Percentiles rank a stretch among this genome's conserved stretches.
Conservation (phyloP, 1,140 invertebrate species). For the Solenopsis fugax region DNA sequence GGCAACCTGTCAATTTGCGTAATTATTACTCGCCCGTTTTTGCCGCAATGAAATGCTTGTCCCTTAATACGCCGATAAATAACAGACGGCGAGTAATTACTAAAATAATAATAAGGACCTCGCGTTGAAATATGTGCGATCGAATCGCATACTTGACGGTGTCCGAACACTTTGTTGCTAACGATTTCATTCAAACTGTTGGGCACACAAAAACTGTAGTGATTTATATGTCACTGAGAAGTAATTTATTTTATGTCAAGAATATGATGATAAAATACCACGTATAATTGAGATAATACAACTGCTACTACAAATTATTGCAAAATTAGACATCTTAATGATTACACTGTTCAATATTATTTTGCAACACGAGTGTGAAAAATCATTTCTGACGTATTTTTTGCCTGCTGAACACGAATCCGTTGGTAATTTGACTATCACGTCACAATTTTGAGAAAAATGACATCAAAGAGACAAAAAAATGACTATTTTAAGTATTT, state of each 20-base stretch:
- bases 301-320: not conserved
- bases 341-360: not conserved
- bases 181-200: constrained; percentile 36
- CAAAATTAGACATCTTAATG: constrained; percentile 18
- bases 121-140: constrained; percentile 48
- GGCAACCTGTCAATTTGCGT: constrained; percentile 72
- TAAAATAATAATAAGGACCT: constrained; percentile 58
- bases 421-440: too few species aligned
- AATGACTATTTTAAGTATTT: too few species aligned
- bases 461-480: too few species aligned
- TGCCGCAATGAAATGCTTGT: constrained; percentile 52
- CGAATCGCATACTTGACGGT: constrained; percentile 47
- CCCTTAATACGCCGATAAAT: constrained; percentile 65
- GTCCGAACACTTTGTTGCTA: constrained; percentile 13
- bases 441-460: too few species aligned
- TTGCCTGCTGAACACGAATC: too few species aligned
- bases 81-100: constrained; percentile 47
- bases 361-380: too few species aligned
- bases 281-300: not conserved
- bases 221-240: constrained; percentile 12
- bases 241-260: not conserved
- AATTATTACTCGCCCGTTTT: constrained; percentile 61
- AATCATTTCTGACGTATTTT: too few species aligned
- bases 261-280: not conserved
- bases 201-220: not conserved